phyloP scores from a whole-genome alignment of 2,113 vertebrate species.

The Rhinoptilus africanus region DNA sequence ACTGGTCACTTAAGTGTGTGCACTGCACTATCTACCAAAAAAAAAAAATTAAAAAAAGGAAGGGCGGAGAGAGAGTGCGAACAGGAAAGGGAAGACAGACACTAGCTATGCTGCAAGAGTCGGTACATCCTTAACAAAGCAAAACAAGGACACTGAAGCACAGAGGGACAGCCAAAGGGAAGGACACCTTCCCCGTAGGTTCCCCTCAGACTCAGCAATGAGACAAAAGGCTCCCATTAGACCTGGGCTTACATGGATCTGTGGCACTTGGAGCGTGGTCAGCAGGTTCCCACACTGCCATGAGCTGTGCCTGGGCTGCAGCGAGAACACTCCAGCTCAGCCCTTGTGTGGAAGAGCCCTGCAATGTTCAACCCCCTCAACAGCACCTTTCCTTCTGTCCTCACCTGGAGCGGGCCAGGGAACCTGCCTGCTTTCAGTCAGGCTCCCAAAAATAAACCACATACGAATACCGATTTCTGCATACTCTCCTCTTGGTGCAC shows the following conservation, averaged over 20 bases:
- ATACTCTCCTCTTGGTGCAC: not conserved
- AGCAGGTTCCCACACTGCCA: not conserved
- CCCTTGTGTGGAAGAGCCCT: not conserved
- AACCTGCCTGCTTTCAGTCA: not conserved
- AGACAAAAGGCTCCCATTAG: not conserved
- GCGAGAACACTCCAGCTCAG: rapidly evolving
- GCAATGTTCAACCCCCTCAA: not conserved
- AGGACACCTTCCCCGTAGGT: not conserved
- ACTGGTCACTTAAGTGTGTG: rapidly evolving
- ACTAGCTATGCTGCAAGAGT: not conserved
- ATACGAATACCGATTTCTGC: rapidly evolving
- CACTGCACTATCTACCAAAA: not conserved
- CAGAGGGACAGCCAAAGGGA: not conserved
- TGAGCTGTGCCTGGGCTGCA: not conserved
- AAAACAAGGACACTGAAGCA: not conserved
- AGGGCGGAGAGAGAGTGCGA: rapidly evolving
- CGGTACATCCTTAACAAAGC: not conserved
- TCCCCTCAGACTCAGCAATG: not conserved
- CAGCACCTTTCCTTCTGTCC: not conserved
- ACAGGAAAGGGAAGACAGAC: not conserved
- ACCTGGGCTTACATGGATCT: rapidly evolving
- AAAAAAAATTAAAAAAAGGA: not conserved
- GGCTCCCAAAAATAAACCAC: not conserved
- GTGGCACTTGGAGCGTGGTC: not conserved
- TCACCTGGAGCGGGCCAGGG: not conserved